Evolutionary conservation across 2,113 vertebrate species (phyloP), one percentile per base, ranked within the genome.

Genomic region (Tiliqua scincoides): DNA sequence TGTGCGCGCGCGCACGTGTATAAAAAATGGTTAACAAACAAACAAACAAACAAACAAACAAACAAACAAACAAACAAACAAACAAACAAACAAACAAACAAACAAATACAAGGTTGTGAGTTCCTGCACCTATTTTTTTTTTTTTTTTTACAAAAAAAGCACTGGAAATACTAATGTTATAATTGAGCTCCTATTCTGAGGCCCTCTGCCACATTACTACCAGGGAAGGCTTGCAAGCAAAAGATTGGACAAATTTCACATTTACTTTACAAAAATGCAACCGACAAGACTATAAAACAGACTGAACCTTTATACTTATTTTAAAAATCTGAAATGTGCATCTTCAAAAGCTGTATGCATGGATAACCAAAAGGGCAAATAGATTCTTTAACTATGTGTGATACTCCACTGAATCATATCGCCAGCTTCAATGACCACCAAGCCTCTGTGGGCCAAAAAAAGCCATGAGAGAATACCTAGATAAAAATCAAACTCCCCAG

Each of bases 401-500:
- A 57, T 30, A 78, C 35, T 27, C 74, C 30, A 77, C 20, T 15
- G n/a, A 85, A 59, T 67, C 74, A 59, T 78, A 37, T 68, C 62
- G 3, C 43, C 37, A 81, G 10, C 40, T 17, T 10, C 57, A 79
- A 37, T 57, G 23, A 37, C n/a, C 48, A 78, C 57, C 1, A 20
- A 15, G 32, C n/a, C 4, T 10, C 73, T 67, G 43, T 7, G 67
- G 40, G 48, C 30, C 35, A 61, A 59, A 72, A 25, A 68, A 35
- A 59, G 6, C 27, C 48, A 85, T 59, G 15, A 65, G 48, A 78
- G 74, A 70, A 85, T 76, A 85, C 32, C 74, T 78, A 85, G 48
- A 85, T 78, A 85, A 85, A 85, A 85, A 85, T 85, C 62, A 77
- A 85, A 77, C 62, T 85, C n/a, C 74, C n/a, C 48, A 78, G 74